A percentile compares a stretch with the other conserved stretches of the same genome.
Conservation (phyloP, 2,113 vertebrate genomes). For the Solenodon paradoxus region DNA sequence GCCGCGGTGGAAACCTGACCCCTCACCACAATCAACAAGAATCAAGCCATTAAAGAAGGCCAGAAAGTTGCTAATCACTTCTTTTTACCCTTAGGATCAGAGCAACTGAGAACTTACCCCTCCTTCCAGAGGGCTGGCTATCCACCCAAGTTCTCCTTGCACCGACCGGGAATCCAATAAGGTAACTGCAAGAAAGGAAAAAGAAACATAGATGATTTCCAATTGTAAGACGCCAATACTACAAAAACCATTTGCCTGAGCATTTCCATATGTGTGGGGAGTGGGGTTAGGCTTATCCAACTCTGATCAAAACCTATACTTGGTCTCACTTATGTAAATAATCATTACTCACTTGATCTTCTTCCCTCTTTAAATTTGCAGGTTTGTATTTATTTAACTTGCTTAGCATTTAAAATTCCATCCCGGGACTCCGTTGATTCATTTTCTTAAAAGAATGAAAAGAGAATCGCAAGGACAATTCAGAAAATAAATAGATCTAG, state of each 20-base stretch:
- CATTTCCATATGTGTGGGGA: constrained; percentile 71
- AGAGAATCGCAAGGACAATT: constrained; percentile 64
- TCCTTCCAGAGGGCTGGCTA: constrained; percentile 97
- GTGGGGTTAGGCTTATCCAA: constrained; percentile 46
- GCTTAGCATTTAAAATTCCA: constrained; percentile 76
- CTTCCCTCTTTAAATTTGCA: constrained; percentile 23
- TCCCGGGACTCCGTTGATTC: constrained; percentile 45
- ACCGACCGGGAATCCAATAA: constrained; percentile 98
- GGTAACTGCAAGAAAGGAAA: constrained; percentile 88
- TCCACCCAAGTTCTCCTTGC: constrained; percentile 97
- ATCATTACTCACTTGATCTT: constrained; percentile 57
- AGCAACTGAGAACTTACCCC: constrained; percentile 90
- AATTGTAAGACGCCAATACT: constrained; percentile 71
- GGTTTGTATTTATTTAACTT: constrained; percentile 76
- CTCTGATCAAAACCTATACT: constrained; percentile 64
- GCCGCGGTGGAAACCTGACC: constrained; percentile 91
- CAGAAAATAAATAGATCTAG: constrained; percentile 62
- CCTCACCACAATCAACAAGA: constrained; percentile 88
- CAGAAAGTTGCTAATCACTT: constrained; percentile 82
- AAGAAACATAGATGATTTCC: constrained; percentile 78
- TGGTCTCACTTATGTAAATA: constrained; percentile 65
- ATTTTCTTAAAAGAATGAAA: constrained; percentile 65
- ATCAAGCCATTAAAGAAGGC: constrained; percentile 88
- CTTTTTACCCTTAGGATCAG: constrained; percentile 71
- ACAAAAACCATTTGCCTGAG: constrained; percentile 75